These are phyloP conservation scores for Andrena haemorrhoa DNA, from an alignment of 2,888 invertebrate species.

Conservation along the genomic window DNA sequence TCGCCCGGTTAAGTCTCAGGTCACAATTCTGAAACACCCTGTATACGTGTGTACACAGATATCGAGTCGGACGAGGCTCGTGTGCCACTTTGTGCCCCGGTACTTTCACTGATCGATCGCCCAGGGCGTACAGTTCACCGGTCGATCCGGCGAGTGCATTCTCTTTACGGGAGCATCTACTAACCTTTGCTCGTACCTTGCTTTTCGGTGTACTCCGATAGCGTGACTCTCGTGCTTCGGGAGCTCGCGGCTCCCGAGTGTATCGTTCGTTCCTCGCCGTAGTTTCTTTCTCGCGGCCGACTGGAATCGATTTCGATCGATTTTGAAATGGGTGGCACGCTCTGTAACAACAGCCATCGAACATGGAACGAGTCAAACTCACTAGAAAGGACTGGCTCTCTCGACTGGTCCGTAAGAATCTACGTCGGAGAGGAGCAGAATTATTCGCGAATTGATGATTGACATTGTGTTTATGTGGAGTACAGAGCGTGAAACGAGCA, in stretches of 20 bases:
- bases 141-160: slow-evolving; percentile 56
- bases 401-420: too few relatives aligned
- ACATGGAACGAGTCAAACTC: background rate
- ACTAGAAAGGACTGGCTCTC: too few relatives aligned
- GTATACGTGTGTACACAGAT: slow-evolving; percentile 21
- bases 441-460: background rate
- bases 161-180: slow-evolving; percentile 55
- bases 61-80: slow-evolving; percentile 41
- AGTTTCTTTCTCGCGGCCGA: background rate
- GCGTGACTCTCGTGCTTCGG: slow-evolving; percentile 19
- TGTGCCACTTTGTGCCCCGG: slow-evolving; percentile 53
- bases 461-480: too few relatives aligned
- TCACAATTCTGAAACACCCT: slow-evolving; percentile 5
- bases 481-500: background rate
- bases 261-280: background rate
- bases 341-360: slow-evolving; percentile 3
- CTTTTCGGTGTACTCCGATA: slow-evolving; percentile 34
- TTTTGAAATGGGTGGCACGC: slow-evolving; percentile 20
- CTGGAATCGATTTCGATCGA: slow-evolving; percentile 31
- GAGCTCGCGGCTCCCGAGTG: background rate
- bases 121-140: slow-evolving; percentile 52
- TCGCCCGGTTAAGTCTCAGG: background rate
- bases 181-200: slow-evolving; percentile 61
- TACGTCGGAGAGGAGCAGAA: too few relatives aligned
- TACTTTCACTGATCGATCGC: slow-evolving; percentile 73